These are phyloP conservation scores for Nerophis lumbriciformis DNA, from an alignment of 2,113 vertebrate genomes.

Conservation along the genomic window DNA sequence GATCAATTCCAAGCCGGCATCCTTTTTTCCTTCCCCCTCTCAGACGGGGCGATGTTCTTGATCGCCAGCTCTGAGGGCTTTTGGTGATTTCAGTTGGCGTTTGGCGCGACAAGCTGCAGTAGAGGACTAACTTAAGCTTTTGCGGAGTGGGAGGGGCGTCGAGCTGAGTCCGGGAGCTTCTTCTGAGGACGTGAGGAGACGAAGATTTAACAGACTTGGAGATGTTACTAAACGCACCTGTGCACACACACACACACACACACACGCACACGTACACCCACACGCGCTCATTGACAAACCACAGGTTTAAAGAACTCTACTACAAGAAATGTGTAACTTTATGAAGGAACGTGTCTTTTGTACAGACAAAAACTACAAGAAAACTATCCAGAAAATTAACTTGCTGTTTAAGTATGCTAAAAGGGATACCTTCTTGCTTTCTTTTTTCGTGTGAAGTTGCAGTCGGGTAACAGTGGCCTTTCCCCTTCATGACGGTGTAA, in stretches of 20 bases:
- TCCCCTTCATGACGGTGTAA: slow-evolving; percentile 74
- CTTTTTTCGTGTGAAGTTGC: slow-evolving; percentile 78
- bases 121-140: slow-evolving; percentile 75
- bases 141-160: slow-evolving; percentile 46
- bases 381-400: slow-evolving; percentile 62
- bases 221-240: slow-evolving; percentile 72
- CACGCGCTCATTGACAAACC: slow-evolving; percentile 41
- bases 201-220: slow-evolving; percentile 76
- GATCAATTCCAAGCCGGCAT: slow-evolving; percentile 66
- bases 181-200: slow-evolving; percentile 54
- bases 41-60: slow-evolving; percentile 62
- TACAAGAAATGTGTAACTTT: slow-evolving; percentile 71
- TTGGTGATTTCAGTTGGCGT: slow-evolving; percentile 83
- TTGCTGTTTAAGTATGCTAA: slow-evolving; percentile 83
- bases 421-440: slow-evolving; percentile 89
- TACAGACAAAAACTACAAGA: slow-evolving; percentile 64
- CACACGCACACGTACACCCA: slow-evolving; percentile 20
- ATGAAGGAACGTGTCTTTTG: slow-evolving; percentile 80
- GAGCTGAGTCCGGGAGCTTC: slow-evolving; percentile 69
- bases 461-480: slow-evolving; percentile 83
- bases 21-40: slow-evolving; percentile 77
- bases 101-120: slow-evolving; percentile 76
- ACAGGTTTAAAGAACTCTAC: slow-evolving; percentile 75
- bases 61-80: slow-evolving; percentile 78
- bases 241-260: slow-evolving; percentile 37